A percentile compares a stretch with the other conserved stretches of the same genome.
phyloP scores from a whole-genome alignment of 1,140 invertebrate species.

The Orchestia grillus region DNA sequence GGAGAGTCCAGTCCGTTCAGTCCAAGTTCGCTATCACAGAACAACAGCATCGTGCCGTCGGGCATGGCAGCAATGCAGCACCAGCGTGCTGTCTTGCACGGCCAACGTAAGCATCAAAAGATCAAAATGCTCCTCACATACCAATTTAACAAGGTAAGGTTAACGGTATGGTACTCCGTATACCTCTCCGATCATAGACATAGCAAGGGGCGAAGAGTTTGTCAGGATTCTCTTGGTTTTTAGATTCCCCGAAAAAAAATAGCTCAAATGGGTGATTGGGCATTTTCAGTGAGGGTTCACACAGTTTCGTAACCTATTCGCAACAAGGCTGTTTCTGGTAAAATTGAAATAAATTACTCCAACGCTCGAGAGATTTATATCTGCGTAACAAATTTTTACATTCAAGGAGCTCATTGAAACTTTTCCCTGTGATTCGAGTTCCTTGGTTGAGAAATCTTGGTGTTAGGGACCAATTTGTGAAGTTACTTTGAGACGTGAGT shows the following conservation, averaged over 20 bases:
- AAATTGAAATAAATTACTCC: neutral
- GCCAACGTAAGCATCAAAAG: neutral
- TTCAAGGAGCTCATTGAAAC: neutral
- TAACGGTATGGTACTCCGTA: neutral
- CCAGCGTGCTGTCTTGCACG: neutral
- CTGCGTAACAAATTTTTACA: neutral
- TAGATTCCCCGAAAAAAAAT: neutral
- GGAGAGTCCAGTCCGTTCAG: neutral
- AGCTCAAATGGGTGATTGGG: neutral
- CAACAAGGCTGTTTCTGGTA: neutral
- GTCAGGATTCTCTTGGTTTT: neutral
- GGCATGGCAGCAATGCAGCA: neutral
- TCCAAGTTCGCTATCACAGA: neutral
- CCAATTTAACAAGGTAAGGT: neutral
- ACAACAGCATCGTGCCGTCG: neutral
- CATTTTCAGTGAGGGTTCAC: neutral
- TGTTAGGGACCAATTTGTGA: neutral
- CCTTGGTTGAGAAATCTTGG: neutral
- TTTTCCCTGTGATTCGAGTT: neutral
- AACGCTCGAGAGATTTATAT: neutral
- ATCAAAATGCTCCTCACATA: neutral
- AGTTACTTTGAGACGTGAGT: neutral
- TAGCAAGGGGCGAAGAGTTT: neutral
- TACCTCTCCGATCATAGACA: neutral
- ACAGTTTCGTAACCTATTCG: neutral